phyloP scores from a whole-genome alignment of 2,797 vertebrate genomes.

The Salmo trutta region DNA sequence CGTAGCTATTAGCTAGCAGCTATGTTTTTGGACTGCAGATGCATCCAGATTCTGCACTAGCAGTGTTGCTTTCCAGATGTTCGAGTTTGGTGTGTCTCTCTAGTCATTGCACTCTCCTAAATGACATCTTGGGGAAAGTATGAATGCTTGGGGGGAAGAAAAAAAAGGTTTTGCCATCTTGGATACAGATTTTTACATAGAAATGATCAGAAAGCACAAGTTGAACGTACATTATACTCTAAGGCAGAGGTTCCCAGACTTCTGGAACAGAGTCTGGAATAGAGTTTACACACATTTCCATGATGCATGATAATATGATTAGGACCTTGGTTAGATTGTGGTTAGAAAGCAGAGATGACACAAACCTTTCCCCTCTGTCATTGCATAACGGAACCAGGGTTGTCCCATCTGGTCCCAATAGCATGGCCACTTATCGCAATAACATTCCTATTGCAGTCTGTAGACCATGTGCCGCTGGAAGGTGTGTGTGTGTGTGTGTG shows the following conservation, averaged over 20 bases:
- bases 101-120: too few species aligned
- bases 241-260: too few species aligned
- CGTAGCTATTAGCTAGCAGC: too few species aligned
- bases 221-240: too few species aligned
- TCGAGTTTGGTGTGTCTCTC: background rate
- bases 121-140: too few species aligned
- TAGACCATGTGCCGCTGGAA: conserved; percentile 43
- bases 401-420: conserved; percentile 64
- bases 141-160: too few species aligned
- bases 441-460: conserved; percentile 57
- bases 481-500: conserved; percentile 29
- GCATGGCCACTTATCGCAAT: conserved; percentile 29
- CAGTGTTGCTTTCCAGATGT: conserved; percentile 5
- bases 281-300: background rate
- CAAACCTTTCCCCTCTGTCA: background rate
- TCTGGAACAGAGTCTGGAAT: too few species aligned
- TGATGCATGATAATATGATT: conserved; percentile 18
- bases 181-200: too few species aligned
- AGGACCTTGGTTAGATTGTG: conserved; percentile 5
- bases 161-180: too few species aligned
- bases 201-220: too few species aligned
- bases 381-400: conserved; percentile 27
- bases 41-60: conserved; percentile 6
- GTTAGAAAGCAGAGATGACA: conserved; percentile 20
- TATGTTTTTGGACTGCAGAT: background rate